These are phyloP conservation scores for Gobio occitaniae DNA, from an alignment of 2,797 vertebrate species.

Conservation along the genomic window DNA sequence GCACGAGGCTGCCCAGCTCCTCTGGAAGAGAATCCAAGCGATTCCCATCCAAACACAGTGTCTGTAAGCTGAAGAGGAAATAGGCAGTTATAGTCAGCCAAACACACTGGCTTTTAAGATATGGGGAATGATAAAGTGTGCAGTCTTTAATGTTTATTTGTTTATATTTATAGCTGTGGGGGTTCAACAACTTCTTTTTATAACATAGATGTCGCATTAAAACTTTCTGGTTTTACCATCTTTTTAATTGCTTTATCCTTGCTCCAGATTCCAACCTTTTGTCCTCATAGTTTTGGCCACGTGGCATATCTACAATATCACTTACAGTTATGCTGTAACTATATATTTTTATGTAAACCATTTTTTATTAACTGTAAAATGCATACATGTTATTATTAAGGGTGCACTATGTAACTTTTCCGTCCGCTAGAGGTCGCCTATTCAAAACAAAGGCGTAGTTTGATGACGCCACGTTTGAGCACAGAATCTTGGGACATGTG, in stretches of 20 bases:
- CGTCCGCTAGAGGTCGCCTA: no score
- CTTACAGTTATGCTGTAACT: background rate
- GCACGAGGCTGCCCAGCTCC: conserved; percentile 86
- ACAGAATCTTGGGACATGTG: no score
- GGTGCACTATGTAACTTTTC: no score
- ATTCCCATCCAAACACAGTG: conserved; percentile 93
- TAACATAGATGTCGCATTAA: background rate
- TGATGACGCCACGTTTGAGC: no score
- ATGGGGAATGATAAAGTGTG: background rate
- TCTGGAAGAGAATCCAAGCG: conserved; percentile 87
- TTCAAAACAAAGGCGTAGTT: no score
- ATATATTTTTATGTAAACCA: background rate
- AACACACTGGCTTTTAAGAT: background rate
- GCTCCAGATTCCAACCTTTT: background rate
- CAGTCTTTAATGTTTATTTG: background rate
- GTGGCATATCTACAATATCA: background rate
- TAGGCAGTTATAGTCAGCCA: background rate
- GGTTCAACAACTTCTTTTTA: background rate
- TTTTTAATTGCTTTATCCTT: background rate
- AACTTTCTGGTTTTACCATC: no score
- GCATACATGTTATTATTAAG: background rate
- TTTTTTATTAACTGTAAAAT: background rate
- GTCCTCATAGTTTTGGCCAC: background rate
- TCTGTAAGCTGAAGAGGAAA: conserved; percentile 84
- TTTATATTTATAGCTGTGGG: background rate